phyloP scores from a whole-genome alignment of 2,797 vertebrate species.

The Amblyopsis hoosieri region DNA sequence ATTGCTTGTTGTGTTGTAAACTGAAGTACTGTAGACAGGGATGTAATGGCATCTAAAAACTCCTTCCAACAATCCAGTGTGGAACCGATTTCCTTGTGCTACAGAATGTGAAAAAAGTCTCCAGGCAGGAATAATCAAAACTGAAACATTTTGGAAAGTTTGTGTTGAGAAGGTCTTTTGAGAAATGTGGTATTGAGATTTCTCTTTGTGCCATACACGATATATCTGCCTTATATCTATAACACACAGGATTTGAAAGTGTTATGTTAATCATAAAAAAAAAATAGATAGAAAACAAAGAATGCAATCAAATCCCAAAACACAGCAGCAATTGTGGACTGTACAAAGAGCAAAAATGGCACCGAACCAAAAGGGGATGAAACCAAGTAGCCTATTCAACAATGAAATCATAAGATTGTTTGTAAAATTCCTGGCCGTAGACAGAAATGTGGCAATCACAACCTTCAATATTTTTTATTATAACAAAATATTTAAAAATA shows the following conservation, averaged over 20 bases:
- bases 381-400: slow-evolving; percentile 19
- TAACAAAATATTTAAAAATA: slow-evolving; percentile 81
- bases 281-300: slow-evolving; percentile 21
- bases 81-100: slow-evolving; percentile 16
- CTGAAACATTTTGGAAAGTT: slow-evolving; percentile 8
- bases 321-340: slow-evolving; percentile 55
- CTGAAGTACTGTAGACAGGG: slow-evolving; percentile 19
- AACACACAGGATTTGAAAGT: slow-evolving; percentile 6
- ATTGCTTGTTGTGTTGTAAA: slow-evolving; percentile 13
- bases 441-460: slow-evolving; percentile 53
- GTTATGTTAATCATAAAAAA: slow-evolving; percentile 4
- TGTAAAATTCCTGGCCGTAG: slow-evolving; percentile 51
- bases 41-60: slow-evolving; percentile 15
- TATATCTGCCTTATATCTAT: too few relatives aligned
- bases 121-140: slow-evolving; percentile 30
- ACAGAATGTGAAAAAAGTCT: slow-evolving; percentile 2
- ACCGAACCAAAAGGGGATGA: slow-evolving; percentile 38
- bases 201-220: slow-evolving; percentile 7
- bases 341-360: slow-evolving; percentile 50
- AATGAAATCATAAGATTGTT: slow-evolving; percentile 30
- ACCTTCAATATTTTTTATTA: slow-evolving; percentile 65
- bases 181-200: slow-evolving; percentile 6
- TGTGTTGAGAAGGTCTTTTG: slow-evolving; percentile 23
- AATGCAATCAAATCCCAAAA: slow-evolving; percentile 39
- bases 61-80: slow-evolving; percentile 16